Evolutionary conservation across 2,113 vertebrate genomes (phyloP).

Genomic region (Trematocara variabile): DNA sequence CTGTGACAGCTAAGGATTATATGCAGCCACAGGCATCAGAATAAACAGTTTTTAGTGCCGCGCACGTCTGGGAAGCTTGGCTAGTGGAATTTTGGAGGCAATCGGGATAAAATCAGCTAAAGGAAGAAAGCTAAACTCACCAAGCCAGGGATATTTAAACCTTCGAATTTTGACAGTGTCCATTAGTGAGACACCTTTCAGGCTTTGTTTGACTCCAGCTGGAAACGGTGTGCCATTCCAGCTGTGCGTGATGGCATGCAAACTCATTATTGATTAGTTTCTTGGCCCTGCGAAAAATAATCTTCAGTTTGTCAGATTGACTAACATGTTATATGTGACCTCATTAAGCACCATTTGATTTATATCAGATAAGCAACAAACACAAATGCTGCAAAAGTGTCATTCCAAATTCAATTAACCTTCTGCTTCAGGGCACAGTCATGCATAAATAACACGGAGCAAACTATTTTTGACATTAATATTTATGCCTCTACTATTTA

Average conservation of each 20-base stretch:
- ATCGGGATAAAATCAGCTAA: conserved; percentile 11
- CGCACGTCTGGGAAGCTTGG: conserved; percentile 20
- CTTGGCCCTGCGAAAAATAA: background rate
- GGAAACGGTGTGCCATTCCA: background rate
- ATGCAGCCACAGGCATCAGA: conserved; percentile 27
- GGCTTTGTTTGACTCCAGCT: background rate
- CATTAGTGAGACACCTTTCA: background rate
- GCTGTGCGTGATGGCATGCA: background rate
- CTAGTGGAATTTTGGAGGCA: background rate
- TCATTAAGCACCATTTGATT: conserved; percentile 39
- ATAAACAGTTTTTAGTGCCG: conserved; percentile 16
- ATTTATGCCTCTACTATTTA: conserved; percentile 49
- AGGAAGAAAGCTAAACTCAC: conserved; percentile 4
- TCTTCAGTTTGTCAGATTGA: background rate
- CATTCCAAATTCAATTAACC: conserved; percentile 58
- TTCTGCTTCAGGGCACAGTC: conserved; percentile 29
- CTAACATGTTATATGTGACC: conserved; percentile 22
- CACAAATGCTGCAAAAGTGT: conserved; percentile 22
- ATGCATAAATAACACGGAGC: conserved; percentile 48
- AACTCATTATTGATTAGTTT: background rate
- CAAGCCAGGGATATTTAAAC: background rate
- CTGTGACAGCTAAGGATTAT: conserved; percentile 27
- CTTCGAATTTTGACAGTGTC: background rate
- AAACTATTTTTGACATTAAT: conserved; percentile 56
- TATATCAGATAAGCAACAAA: conserved; percentile 7